phyloP scores from a whole-genome alignment of 1,140 invertebrate species.

The Venturia canescens region DNA sequence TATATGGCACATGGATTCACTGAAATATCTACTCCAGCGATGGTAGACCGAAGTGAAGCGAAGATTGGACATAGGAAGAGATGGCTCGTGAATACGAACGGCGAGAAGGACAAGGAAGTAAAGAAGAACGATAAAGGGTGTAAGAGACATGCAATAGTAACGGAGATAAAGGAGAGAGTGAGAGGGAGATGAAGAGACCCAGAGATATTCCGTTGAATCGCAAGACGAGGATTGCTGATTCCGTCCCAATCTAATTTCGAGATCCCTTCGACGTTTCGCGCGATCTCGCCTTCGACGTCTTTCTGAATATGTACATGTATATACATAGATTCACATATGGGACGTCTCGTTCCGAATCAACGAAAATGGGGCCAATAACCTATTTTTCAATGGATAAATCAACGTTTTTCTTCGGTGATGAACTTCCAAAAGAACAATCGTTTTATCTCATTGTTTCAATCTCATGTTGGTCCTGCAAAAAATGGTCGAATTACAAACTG shows the following conservation, averaged over 20 bases:
- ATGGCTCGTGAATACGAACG: constrained; percentile 8
- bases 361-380: too few species aligned
- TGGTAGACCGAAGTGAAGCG: constrained; percentile 23
- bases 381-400: too few species aligned
- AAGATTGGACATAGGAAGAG: constrained; percentile 28
- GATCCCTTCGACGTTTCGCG: constrained; percentile 56
- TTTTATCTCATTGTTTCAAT: too few species aligned
- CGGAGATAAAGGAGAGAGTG: constrained; percentile 28
- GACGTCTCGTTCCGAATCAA: not conserved
- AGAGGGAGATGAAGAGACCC: constrained; percentile 30
- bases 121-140: constrained; percentile 36
- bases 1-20: not conserved
- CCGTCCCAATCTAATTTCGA: constrained; percentile 64
- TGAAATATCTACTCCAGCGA: not conserved
- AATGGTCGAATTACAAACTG: too few species aligned
- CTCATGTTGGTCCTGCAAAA: too few species aligned
- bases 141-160: not conserved
- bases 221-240: constrained; percentile 54
- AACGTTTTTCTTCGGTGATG: too few species aligned
- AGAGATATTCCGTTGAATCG: constrained; percentile 41
- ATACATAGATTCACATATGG: not conserved
- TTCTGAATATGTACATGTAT: not conserved
- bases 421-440: too few species aligned
- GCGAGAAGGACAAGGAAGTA: not conserved
- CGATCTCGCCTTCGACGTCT: constrained; percentile 45